Conservation (phyloP, 2,113 vertebrate species). For the Mus spicilegus region DNA sequence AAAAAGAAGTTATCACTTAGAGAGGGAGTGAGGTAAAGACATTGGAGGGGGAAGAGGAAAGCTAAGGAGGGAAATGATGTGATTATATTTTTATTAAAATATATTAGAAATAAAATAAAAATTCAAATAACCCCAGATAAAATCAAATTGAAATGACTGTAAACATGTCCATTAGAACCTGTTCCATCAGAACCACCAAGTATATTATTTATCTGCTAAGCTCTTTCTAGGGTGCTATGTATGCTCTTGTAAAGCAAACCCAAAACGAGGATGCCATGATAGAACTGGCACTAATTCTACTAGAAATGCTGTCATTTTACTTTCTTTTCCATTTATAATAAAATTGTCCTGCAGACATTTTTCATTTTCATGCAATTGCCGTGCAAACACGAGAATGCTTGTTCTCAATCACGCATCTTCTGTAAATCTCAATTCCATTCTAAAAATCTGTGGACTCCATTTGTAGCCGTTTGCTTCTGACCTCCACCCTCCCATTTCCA, state of each 20-base stretch:
- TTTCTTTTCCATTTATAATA: constrained; percentile 37
- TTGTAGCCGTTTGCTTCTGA: constrained; percentile 29
- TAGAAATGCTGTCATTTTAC: not conserved
- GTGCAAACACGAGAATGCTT: not conserved
- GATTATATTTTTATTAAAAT: not conserved
- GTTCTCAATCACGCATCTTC: not conserved
- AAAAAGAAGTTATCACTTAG: not conserved
- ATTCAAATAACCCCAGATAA: not conserved
- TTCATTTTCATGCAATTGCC: not conserved
- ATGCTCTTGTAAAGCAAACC: not conserved
- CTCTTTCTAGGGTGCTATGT: not conserved
- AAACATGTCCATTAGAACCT: not conserved
- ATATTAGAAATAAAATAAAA: not conserved
- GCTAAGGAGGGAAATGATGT: not conserved
- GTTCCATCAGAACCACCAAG: not conserved
- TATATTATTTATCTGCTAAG: not conserved
- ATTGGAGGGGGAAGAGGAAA: not conserved
- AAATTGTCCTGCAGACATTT: not conserved
- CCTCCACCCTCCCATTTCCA: constrained; percentile 37
- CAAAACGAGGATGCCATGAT: not conserved
- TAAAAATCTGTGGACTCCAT: not conserved
- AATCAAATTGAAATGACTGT: not conserved
- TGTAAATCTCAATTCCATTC: constrained; percentile 42
- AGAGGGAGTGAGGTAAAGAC: not conserved
- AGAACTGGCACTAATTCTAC: not conserved